A percentile compares a stretch with the other conserved stretches of the same genome.
These are phyloP conservation scores for Galerucella calmariensis DNA, from an alignment of 2,888 invertebrate species.

Conservation along the genomic window DNA sequence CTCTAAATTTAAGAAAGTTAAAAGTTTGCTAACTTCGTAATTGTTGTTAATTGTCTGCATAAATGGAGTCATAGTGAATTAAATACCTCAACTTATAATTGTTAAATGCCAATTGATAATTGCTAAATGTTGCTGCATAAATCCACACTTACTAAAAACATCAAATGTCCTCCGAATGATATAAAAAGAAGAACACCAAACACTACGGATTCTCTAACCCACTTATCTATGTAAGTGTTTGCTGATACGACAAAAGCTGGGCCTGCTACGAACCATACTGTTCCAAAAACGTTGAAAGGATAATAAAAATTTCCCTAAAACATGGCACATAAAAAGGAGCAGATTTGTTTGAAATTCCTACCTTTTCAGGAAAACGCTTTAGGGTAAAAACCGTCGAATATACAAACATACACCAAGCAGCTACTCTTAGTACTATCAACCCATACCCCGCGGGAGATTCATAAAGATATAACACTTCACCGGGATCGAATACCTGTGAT, in stretches of 20 bases:
- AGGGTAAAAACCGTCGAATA: constrained; percentile 77
- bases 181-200: constrained; percentile 73
- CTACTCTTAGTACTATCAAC: constrained; percentile 77
- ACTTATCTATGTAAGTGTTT: constrained; percentile 83
- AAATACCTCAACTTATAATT: too few relatives aligned
- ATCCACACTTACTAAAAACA: constrained; percentile 71
- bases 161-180: constrained; percentile 72
- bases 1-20: too few relatives aligned
- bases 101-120: too few relatives aligned
- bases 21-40: too few relatives aligned
- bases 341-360: constrained; percentile 51
- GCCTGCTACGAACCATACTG: constrained; percentile 87
- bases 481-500: constrained; percentile 89
- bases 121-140: too few relatives aligned
- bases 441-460: constrained; percentile 92
- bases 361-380: constrained; percentile 85
- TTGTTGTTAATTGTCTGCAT: too few relatives aligned
- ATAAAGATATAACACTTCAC: constrained; percentile 88
- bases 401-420: constrained; percentile 87
- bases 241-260: constrained; percentile 83
- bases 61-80: too few relatives aligned
- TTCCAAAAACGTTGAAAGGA: constrained; percentile 84
- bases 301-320: constrained; percentile 79
- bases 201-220: constrained; percentile 81
- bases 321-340: neutral